Conservation (phyloP, 2,797 vertebrate species). For the Brachyrhaphis roseni region DNA sequence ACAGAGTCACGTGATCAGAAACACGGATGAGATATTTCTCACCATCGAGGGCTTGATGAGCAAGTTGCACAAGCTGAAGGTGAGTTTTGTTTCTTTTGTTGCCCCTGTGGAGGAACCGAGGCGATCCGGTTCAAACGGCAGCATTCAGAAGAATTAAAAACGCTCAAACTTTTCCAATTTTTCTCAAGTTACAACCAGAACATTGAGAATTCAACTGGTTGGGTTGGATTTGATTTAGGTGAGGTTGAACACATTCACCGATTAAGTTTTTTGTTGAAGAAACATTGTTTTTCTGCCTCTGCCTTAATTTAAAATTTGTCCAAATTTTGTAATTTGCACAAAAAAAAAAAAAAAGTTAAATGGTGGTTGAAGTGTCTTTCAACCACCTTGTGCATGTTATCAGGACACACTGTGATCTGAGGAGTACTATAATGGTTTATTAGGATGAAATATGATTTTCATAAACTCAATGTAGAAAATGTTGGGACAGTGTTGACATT, state of each 20-base stretch:
- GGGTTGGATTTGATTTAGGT: not conserved
- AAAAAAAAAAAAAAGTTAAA: not conserved
- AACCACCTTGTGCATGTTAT: not conserved
- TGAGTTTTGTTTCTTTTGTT: conserved; percentile 26
- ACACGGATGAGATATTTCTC: conserved; percentile 81
- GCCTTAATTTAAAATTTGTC: no score
- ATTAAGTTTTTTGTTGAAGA: not conserved
- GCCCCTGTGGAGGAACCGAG: not conserved
- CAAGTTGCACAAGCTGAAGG: conserved; percentile 78
- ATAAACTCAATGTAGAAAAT: not conserved
- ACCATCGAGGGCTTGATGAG: conserved; percentile 79
- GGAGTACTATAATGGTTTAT: not conserved
- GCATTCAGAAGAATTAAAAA: not conserved
- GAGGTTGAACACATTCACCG: not conserved
- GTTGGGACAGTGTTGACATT: not conserved
- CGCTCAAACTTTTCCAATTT: not conserved
- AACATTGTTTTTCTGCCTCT: not conserved
- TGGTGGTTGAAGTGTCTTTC: not conserved
- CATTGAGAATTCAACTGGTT: no score
- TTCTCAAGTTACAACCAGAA: not conserved
- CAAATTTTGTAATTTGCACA: not conserved
- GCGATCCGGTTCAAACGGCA: not conserved
- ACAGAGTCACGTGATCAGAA: conserved; percentile 72
- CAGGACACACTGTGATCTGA: not conserved
- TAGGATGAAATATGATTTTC: not conserved